phyloP scores from a whole-genome alignment of 2,888 invertebrate genomes.

The Palloptera scutellata region DNA sequence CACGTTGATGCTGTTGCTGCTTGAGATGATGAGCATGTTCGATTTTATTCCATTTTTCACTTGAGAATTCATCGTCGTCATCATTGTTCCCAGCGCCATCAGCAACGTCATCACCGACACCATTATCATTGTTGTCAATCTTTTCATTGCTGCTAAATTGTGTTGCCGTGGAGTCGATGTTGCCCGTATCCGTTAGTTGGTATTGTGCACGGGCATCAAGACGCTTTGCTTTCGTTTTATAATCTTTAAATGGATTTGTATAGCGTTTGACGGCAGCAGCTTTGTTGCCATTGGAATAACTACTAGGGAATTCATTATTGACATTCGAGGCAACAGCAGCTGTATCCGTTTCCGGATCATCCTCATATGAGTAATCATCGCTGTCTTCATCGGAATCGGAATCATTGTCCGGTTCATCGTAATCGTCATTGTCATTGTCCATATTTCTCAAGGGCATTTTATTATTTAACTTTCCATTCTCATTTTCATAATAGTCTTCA shows the following conservation, averaged over 20 bases:
- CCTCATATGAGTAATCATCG: not conserved
- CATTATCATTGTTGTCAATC: constrained; percentile 27
- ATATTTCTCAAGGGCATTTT: constrained; percentile 30
- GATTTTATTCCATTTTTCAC: constrained; percentile 60
- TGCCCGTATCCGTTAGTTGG: not conserved
- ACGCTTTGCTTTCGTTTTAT: not conserved
- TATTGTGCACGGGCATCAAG: not conserved
- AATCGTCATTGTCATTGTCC: constrained; percentile 41
- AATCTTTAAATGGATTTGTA: constrained; percentile 43
- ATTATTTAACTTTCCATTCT: not conserved
- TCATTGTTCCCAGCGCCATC: not conserved
- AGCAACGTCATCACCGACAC: constrained; percentile 17
- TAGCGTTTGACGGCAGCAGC: constrained; percentile 41
- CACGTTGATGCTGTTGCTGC: constrained; percentile 52
- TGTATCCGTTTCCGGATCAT: no score
- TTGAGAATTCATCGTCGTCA: constrained; percentile 53
- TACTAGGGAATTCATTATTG: not conserved
- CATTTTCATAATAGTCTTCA: not conserved
- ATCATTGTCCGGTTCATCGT: constrained; percentile 2
- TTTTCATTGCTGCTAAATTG: constrained; percentile 3
- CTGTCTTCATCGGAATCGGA: constrained; percentile 38
- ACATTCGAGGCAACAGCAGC: not conserved
- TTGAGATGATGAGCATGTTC: constrained; percentile 55
- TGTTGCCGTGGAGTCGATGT: not conserved
- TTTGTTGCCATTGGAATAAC: constrained; percentile 35